phyloP scores from a whole-genome alignment of 2,113 vertebrate species.

The Entomyzon cyanotis region DNA sequence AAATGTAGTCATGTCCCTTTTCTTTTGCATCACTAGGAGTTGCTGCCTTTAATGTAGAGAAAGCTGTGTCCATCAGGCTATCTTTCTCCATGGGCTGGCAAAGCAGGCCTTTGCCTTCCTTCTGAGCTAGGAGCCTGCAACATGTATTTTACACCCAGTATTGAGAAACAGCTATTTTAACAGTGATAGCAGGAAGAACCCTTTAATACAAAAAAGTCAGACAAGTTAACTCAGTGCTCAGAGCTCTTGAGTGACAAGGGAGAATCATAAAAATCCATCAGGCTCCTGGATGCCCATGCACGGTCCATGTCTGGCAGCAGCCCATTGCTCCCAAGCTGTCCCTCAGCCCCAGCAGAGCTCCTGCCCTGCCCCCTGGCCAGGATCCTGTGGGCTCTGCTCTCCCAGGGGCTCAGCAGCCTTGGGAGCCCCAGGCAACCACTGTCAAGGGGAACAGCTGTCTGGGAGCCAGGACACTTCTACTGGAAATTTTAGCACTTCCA shows the following conservation, averaged over 20 bases:
- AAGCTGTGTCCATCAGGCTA: not conserved
- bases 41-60: not conserved
- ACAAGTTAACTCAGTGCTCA: not conserved
- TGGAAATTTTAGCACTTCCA: not conserved
- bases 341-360: not conserved
- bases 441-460: not conserved
- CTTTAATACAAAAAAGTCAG: not conserved
- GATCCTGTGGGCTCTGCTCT: not conserved
- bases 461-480: not conserved
- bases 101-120: not conserved
- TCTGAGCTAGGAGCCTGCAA: not conserved
- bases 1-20: not conserved
- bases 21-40: not conserved
- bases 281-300: accelerated
- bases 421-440: accelerated
- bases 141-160: not conserved
- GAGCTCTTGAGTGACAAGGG: not conserved
- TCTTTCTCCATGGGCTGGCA: not conserved
- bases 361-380: accelerated
- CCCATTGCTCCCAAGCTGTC: not conserved
- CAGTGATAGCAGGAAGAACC: not conserved
- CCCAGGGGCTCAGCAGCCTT: not conserved
- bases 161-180: not conserved
- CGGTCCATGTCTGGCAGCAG: not conserved
- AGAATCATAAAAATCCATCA: not conserved